These are phyloP conservation scores for Drosophila acutilabella DNA, from an alignment of 2,888 invertebrate genomes.

Conservation along the genomic window DNA sequence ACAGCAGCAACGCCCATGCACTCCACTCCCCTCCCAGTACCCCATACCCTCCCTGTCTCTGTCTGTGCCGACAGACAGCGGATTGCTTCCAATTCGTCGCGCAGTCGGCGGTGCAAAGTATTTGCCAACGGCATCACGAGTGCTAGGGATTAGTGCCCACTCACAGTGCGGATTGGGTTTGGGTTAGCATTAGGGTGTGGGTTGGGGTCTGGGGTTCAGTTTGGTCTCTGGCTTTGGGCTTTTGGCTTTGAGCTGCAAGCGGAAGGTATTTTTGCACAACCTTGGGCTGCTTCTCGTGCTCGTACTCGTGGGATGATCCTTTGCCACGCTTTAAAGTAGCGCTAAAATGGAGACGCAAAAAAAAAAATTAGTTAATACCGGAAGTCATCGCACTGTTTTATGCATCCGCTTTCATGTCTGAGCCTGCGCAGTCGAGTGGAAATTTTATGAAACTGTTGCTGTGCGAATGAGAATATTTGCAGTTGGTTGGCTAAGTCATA, in stretches of 20 bases:
- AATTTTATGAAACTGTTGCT: slow-evolving; percentile 74
- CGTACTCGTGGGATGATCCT: slow-evolving; percentile 42
- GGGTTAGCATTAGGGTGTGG: slow-evolving; percentile 24
- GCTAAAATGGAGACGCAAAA: slow-evolving; percentile 55
- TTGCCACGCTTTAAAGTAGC: slow-evolving; percentile 64
- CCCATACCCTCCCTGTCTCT: slow-evolving; percentile 9
- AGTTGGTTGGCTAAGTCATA: slow-evolving; percentile 61
- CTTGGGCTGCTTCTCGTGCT: slow-evolving; percentile 56
- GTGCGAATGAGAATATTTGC: slow-evolving; percentile 28
- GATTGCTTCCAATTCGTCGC: slow-evolving; percentile 83
- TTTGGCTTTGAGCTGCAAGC: slow-evolving; percentile 38
- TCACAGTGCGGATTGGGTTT: slow-evolving; percentile 35
- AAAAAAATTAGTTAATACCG: slow-evolving; percentile 77
- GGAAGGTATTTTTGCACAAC: slow-evolving; percentile 70
- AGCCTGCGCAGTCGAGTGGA: slow-evolving; percentile 73
- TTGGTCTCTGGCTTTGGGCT: slow-evolving; percentile 1
- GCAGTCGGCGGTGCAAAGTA: slow-evolving; percentile 80
- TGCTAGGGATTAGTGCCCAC: slow-evolving; percentile 77
- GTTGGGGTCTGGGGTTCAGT: slow-evolving; percentile 1
- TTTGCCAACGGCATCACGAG: slow-evolving; percentile 77
- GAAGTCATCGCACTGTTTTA: slow-evolving; percentile 80
- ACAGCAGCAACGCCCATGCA: slow-evolving; percentile 73
- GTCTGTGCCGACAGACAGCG: slow-evolving; percentile 74
- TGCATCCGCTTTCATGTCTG: slow-evolving; percentile 75
- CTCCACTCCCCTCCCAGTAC: slow-evolving; percentile 48